These are phyloP conservation scores for Tragopan temminckii DNA, from an alignment of 2,797 vertebrate species.

Conservation along the genomic window DNA sequence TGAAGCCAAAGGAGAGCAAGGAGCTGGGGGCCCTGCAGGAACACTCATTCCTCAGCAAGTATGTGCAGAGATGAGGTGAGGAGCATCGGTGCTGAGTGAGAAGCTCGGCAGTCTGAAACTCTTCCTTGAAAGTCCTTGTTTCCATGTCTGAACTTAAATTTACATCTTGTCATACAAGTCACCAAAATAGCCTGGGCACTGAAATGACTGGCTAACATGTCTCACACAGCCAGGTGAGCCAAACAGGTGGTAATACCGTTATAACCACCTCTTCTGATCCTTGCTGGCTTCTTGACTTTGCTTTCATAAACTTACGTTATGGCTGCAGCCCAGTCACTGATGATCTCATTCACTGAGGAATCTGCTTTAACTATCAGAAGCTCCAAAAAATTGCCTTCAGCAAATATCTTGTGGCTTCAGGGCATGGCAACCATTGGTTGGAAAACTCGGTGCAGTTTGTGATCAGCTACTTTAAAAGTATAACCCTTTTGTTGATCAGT, in stretches of 20 bases:
- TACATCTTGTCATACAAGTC: not conserved
- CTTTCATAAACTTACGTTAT: not conserved
- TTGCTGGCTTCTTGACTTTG: not conserved
- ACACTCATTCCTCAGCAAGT: rapidly evolving
- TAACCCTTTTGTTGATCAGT: not conserved
- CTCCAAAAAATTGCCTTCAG: not conserved
- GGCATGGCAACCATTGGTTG: not conserved
- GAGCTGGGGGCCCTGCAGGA: not conserved
- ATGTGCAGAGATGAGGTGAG: rapidly evolving
- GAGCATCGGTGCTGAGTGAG: not conserved
- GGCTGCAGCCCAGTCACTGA: not conserved
- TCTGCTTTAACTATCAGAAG: not conserved
- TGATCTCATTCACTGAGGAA: not conserved
- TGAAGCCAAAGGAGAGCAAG: not conserved
- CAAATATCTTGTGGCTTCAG: not conserved
- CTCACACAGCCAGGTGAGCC: not conserved
- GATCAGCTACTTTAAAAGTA: not conserved
- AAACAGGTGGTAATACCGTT: not conserved
- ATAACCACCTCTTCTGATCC: not conserved
- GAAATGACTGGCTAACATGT: not conserved
- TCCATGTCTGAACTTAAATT: not conserved
- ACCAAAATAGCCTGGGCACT: not conserved
- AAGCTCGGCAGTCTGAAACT: not conserved
- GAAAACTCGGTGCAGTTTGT: not conserved
- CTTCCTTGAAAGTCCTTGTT: not conserved